A percentile compares a stretch with the other conserved stretches of the same genome.
These are phyloP conservation scores for Parapsyche elsis DNA, from an alignment of 1,140 invertebrate genomes.

Conservation along the genomic window DNA sequence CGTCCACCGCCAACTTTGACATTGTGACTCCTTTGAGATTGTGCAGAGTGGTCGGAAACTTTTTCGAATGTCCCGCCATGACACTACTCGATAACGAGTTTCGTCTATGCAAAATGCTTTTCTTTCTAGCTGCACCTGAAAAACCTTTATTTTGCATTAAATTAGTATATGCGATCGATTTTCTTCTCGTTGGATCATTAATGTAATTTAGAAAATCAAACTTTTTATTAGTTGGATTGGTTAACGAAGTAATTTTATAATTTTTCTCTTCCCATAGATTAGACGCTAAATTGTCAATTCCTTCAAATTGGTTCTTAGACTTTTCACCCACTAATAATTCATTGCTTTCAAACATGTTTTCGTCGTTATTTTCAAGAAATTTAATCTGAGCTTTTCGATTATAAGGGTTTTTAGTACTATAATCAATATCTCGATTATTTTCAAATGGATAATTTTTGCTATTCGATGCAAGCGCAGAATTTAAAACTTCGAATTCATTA, in stretches of 20 bases:
- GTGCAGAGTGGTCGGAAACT: conserved; percentile 14
- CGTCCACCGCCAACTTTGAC: conserved; percentile 47
- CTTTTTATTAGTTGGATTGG: neutral
- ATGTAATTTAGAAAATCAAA: neutral
- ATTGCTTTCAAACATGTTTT: neutral
- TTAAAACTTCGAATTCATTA: neutral
- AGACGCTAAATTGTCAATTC: neutral
- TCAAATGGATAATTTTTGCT: too few species aligned
- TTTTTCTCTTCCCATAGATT: neutral
- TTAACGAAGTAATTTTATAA: neutral
- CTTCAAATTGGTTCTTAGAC: neutral
- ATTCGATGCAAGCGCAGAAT: too few species aligned
- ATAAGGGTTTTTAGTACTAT: too few species aligned
- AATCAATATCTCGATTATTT: too few species aligned
- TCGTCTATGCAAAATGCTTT: neutral
- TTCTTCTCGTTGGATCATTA: neutral
- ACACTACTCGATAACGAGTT: neutral
- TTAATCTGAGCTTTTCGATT: too few species aligned
- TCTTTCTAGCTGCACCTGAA: conserved; percentile 12
- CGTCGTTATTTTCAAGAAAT: too few species aligned
- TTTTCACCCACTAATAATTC: neutral
- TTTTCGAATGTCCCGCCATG: neutral
- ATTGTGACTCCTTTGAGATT: conserved; percentile 23
- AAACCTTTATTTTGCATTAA: neutral
- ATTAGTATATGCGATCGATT: neutral